Evolutionary conservation across 2,113 vertebrate species (phyloP).

Genomic region (Tetraodon nigroviridis): DNA sequence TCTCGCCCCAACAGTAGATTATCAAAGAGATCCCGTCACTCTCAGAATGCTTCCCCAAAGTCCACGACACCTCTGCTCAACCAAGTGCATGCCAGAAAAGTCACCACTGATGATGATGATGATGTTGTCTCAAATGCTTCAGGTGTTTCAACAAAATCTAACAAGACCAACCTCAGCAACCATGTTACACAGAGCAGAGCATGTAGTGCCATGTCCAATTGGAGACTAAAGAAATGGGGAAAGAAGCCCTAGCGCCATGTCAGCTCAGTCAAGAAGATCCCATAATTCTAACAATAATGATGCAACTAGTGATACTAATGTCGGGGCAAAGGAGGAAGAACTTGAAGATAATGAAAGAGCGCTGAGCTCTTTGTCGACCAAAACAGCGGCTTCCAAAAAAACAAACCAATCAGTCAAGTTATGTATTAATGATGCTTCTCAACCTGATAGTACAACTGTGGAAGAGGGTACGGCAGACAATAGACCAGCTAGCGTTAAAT

Average conservation of each 20-base stretch:
- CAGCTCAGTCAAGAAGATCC: conserved; percentile 41
- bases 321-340: conserved; percentile 14
- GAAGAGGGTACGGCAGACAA: conserved; percentile 21
- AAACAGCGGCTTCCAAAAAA: conserved; percentile 33
- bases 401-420: conserved; percentile 22
- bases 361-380: conserved; percentile 44
- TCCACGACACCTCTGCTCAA: not conserved
- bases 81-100: not conserved
- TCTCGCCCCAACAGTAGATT: conserved; percentile 20
- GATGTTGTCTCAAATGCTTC: conserved; percentile 38
- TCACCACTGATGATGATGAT: conserved; percentile 2
- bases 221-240: conserved; percentile 14
- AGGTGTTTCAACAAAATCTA: conserved; percentile 39
- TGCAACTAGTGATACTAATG: conserved; percentile 3
- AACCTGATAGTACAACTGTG: conserved; percentile 8
- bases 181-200: conserved; percentile 10
- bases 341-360: conserved; percentile 34
- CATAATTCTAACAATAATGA: conserved; percentile 21
- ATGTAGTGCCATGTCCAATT: conserved; percentile 10
- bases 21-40: conserved; percentile 33
- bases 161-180: conserved; percentile 50
- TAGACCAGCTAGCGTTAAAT: conserved; percentile 24
- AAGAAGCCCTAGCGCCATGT: conserved; percentile 34
- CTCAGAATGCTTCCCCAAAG: conserved; percentile 10
- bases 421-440: conserved; percentile 3